Conservation (phyloP, 2,888 invertebrate genomes). For the Cyaniris semiargus region DNA sequence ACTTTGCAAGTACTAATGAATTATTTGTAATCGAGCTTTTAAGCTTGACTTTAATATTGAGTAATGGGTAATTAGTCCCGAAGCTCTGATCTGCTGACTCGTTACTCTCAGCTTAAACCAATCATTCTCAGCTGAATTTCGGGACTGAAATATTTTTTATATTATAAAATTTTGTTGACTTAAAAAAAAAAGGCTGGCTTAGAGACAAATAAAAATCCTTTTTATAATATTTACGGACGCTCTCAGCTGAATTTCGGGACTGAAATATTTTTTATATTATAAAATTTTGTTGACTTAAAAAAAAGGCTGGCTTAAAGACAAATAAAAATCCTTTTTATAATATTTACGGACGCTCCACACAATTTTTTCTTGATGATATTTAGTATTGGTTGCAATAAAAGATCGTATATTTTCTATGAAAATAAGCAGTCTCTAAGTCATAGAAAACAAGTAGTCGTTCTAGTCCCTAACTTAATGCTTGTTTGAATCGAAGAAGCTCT, state of each 20-base stretch:
- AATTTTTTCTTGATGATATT: too few relatives aligned
- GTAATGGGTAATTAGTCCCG: neutral
- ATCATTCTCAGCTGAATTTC: neutral
- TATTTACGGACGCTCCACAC: too few relatives aligned
- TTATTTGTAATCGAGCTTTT: neutral
- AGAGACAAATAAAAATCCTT: too few relatives aligned
- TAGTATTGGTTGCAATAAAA: too few relatives aligned
- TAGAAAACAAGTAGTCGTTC: too few relatives aligned
- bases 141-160: neutral
- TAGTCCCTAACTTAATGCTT: too few relatives aligned
- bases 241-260: neutral
- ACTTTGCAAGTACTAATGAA: too few relatives aligned
- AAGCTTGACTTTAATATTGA: neutral
- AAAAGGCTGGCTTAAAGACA: neutral
- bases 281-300: neutral
- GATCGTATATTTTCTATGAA: too few relatives aligned
- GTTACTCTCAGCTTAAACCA: neutral
- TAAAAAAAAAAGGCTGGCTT: neutral
- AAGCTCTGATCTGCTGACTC: constrained; percentile 3
- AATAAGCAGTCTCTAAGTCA: too few relatives aligned
- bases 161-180: neutral
- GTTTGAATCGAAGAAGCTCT: too few relatives aligned
- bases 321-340: neutral
- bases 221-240: too few relatives aligned
- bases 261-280: neutral